These are phyloP conservation scores for Gortyna flavago DNA, from an alignment of 2,888 invertebrate species.

Conservation along the genomic window DNA sequence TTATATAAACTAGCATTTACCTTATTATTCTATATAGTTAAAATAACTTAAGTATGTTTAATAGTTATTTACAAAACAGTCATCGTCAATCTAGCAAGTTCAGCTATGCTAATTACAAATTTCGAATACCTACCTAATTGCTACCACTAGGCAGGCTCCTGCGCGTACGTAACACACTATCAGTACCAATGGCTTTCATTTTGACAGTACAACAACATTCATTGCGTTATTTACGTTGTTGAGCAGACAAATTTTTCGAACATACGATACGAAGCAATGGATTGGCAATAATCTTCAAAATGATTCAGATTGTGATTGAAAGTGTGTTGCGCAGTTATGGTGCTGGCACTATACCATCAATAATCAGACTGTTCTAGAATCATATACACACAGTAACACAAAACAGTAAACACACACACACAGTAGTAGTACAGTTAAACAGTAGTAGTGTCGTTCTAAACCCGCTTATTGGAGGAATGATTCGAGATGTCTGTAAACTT, in stretches of 20 bases:
- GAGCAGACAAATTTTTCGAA: neutral
- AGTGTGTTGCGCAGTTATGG: neutral
- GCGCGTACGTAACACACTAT: neutral
- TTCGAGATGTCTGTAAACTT: neutral
- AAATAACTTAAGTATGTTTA: slow-evolving; percentile 8
- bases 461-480: neutral
- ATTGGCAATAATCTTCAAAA: neutral
- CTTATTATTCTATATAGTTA: slow-evolving; percentile 5
- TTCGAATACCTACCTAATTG: neutral
- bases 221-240: neutral
- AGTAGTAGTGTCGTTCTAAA: neutral
- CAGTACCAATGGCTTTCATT: neutral
- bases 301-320: neutral
- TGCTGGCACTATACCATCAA: neutral
- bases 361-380: neutral
- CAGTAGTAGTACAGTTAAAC: no score
- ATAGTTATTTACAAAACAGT: slow-evolving; percentile 37
- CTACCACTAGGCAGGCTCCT: neutral
- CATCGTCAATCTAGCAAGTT: neutral
- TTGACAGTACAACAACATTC: neutral
- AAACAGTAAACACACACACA: no score
- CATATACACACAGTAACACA: no score
- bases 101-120: neutral
- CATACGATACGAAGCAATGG: no score
- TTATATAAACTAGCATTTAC: neutral